These are phyloP conservation scores for Andrena cerasifolii DNA, from an alignment of 1,140 invertebrate species.

Conservation along the genomic window DNA sequence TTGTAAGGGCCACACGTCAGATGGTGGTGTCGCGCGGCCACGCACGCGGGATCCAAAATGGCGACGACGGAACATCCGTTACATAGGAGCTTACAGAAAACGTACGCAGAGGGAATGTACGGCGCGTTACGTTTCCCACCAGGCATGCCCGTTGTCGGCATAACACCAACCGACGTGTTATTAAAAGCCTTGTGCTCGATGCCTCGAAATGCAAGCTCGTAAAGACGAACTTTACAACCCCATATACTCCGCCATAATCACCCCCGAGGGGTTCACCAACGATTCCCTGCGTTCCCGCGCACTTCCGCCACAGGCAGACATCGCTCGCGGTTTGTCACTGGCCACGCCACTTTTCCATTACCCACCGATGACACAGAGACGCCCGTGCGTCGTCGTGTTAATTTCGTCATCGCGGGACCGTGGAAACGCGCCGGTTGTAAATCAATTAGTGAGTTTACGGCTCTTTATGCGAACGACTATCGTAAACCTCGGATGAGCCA, in stretches of 20 bases:
- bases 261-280: slow-evolving; percentile 16
- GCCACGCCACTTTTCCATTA: slow-evolving; percentile 58
- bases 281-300: slow-evolving; percentile 26
- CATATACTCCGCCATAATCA: slow-evolving; percentile 65
- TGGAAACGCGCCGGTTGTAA: slow-evolving; percentile 46
- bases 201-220: slow-evolving; percentile 69
- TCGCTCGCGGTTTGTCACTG: slow-evolving; percentile 17
- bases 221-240: slow-evolving; percentile 69
- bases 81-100: too few species aligned
- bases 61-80: not conserved
- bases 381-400: slow-evolving; percentile 24
- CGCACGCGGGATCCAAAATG: slow-evolving; percentile 15
- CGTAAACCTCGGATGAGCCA: slow-evolving; percentile 22
- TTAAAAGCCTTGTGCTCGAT: slow-evolving; percentile 70
- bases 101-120: too few species aligned
- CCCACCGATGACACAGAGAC: slow-evolving; percentile 25
- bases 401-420: slow-evolving; percentile 47
- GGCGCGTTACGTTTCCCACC: slow-evolving; percentile 30
- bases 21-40: not conserved
- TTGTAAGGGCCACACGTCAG: slow-evolving; percentile 27
- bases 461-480: not conserved
- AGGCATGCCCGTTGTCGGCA: slow-evolving; percentile 11
- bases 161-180: slow-evolving; percentile 64
- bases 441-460: slow-evolving; percentile 61
- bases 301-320: slow-evolving; percentile 20